Percentiles rank a stretch among this genome's conserved stretches.
Evolutionary conservation across 2,797 vertebrate genomes (phyloP).

Genomic region (Pseudochirops corinnae): DNA sequence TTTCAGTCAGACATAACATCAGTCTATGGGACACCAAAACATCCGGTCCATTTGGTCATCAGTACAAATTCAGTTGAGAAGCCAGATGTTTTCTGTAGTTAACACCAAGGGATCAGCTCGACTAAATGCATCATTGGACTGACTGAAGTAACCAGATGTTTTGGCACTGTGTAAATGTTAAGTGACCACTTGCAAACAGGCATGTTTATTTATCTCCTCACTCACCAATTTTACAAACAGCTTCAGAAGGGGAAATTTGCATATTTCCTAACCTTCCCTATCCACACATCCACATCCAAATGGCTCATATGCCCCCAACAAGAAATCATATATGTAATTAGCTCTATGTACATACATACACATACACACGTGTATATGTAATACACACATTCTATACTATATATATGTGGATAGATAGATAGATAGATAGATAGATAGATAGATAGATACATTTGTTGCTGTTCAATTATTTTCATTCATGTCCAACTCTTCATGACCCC

Average conservation of each 20-base stretch:
- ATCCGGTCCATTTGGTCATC: slow-evolving; percentile 47
- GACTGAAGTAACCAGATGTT: slow-evolving; percentile 55
- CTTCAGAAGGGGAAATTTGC: slow-evolving; percentile 33
- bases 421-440: too few relatives aligned
- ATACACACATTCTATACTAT: too few relatives aligned
- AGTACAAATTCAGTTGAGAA: slow-evolving; percentile 60
- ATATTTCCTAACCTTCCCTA: slow-evolving; percentile 14
- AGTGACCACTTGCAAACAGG: slow-evolving; percentile 43
- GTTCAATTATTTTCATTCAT: not conserved
- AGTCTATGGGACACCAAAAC: slow-evolving; percentile 51
- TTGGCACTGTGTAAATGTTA: slow-evolving; percentile 52
- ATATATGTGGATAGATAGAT: too few relatives aligned
- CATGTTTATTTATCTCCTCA: not conserved
- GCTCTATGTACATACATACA: not conserved
- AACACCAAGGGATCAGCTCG: slow-evolving; percentile 46
- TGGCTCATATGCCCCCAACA: not conserved
- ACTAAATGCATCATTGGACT: slow-evolving; percentile 43
- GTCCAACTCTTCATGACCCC: not conserved
- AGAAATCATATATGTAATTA: not conserved
- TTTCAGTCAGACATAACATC: slow-evolving; percentile 63
- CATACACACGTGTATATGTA: not conserved
- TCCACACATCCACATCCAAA: slow-evolving; percentile 18
- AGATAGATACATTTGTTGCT: not conserved
- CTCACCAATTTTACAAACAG: slow-evolving; percentile 14
- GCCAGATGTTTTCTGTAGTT: slow-evolving; percentile 66